Base-by-base conservation (phyloP, 2,113 vertebrate genomes). In the Ammodytes marinus region DNA sequence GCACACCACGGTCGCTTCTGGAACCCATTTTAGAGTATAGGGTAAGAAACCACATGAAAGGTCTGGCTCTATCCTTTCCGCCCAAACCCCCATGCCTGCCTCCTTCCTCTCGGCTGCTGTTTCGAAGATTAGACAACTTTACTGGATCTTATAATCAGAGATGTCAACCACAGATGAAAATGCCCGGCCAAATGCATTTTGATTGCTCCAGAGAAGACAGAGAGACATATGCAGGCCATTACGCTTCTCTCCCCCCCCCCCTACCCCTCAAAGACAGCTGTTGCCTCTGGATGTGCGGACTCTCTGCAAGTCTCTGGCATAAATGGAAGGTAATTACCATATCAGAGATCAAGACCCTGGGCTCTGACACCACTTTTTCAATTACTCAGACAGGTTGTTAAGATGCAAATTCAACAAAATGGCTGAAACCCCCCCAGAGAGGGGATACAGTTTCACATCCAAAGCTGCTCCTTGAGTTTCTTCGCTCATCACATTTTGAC, bases 391-490 rank as follows among this genome's bases (percentile, higher is more conserved):
- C 92, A 93, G 93, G 91, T 93, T 91, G 93, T 93, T 93, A 93
- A 92, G 87, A 94, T 95, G 93, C 90, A 92, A 93, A 94, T 93
- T 92, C 89, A 88, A 91, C 90, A 89, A 93, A 92, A 92, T 94
- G 91, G 80, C 84, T 79, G 77, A 90, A 91, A 75, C 46, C 89
- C 86, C 88, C 46, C 66, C 88, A 91, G 89, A 87, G 75, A 27
- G 27, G 27, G 75, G 88, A 86, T 88, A 87, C 19, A 69, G 90
- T 93, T 93, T 93, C 93, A 86, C 86, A 87, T 74, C 87, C 83
- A 84, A 89, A 89, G 87, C 88, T 64, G 80, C 84, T 86, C 89
- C 87, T 89, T 85, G 58, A 76, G 90, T 91, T 92, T 92, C 91
- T 76, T 67, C 83, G 86, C 91, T 91, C 92, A 90, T 93, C 93